Conservation (phyloP, 2,888 invertebrate genomes). For the Netelia melanura region DNA sequence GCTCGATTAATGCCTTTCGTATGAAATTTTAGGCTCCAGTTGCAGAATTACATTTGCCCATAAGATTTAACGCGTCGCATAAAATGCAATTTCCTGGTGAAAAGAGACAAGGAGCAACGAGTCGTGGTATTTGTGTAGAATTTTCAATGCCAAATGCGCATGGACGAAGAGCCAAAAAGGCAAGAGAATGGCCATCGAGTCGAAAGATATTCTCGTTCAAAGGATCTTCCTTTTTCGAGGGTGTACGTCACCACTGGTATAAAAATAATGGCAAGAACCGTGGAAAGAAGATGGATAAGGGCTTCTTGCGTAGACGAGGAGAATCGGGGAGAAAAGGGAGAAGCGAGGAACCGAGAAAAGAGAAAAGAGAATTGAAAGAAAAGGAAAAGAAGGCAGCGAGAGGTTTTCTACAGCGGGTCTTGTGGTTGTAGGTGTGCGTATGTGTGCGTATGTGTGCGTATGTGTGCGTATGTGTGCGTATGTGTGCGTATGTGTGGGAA, state of each 20-base stretch:
- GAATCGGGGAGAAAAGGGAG: constrained; percentile 30
- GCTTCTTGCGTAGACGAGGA: constrained; percentile 43
- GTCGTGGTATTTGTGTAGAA: too few species aligned
- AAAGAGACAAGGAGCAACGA: background rate
- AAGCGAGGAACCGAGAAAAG: constrained; percentile 17
- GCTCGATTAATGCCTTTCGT: too few species aligned
- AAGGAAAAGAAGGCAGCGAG: constrained; percentile 14
- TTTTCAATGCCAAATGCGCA: too few species aligned
- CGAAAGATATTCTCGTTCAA: background rate
- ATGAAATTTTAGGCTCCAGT: too few species aligned
- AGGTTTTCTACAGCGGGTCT: background rate
- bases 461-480: too few species aligned
- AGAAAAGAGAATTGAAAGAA: constrained; percentile 34
- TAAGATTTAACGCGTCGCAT: too few species aligned
- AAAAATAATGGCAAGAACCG: constrained; percentile 36
- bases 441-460: too few species aligned
- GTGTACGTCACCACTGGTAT: constrained; percentile 18
- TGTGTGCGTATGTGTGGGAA: too few species aligned
- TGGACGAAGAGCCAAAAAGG: too few species aligned
- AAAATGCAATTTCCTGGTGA: background rate
- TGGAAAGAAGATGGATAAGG: constrained; percentile 55
- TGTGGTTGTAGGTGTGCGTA: too few species aligned
- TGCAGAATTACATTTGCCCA: too few species aligned
- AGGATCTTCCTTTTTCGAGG: constrained; percentile 12
- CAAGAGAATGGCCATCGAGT: too few species aligned